Evolutionary conservation across 2,113 vertebrate species (phyloP).

Genomic region (Tragelaphus buxtoni): DNA sequence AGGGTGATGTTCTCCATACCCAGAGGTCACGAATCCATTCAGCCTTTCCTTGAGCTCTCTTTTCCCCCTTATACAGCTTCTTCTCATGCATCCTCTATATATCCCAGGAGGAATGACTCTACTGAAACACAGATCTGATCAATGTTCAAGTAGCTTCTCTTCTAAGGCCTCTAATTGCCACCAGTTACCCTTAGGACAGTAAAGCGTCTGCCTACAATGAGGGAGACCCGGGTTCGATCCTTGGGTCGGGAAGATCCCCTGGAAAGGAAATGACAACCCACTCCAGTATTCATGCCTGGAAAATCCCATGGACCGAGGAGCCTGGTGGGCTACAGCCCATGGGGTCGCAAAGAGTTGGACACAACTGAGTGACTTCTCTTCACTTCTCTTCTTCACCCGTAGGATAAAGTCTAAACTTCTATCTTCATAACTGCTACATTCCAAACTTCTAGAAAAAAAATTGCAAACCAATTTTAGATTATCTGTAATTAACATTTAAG

Average conservation of each 20-base stretch:
- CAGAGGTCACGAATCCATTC: neutral
- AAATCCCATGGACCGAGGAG: no score
- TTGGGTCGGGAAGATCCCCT: rapidly evolving
- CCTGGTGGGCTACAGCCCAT: no score
- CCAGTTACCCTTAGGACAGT: neutral
- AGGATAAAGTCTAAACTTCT: neutral
- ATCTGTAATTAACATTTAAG: neutral
- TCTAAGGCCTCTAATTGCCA: neutral
- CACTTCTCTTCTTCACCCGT: neutral
- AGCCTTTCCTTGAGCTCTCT: neutral
- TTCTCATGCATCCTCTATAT: neutral
- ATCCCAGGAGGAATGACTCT: neutral
- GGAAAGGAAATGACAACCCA: no score
- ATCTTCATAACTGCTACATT: neutral
- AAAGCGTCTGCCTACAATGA: rapidly evolving
- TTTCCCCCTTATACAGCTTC: rapidly evolving
- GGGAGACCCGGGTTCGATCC: rapidly evolving
- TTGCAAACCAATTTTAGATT: neutral
- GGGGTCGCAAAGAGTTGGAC: no score
- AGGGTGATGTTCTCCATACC: neutral
- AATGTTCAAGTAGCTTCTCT: neutral
- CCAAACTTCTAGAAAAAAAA: neutral
- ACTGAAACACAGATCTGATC: neutral
- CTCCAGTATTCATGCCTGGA: no score
- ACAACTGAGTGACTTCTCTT: no score